Base-by-base conservation (phyloP, 2,888 invertebrate genomes). In the Tiphia femorata region DNA sequence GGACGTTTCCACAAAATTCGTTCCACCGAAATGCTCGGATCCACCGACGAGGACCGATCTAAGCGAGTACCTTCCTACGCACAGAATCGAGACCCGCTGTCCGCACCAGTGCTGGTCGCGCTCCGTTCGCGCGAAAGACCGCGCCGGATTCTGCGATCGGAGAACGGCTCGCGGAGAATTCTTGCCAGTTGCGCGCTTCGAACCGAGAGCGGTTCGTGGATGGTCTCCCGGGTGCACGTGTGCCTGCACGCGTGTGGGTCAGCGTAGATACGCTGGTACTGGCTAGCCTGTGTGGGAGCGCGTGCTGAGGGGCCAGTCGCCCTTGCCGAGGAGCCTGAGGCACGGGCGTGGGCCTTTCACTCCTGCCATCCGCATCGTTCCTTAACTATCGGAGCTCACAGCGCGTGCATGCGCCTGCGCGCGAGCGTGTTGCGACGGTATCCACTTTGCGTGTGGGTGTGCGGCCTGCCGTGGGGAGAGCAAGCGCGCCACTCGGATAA, bases 271-370 rank as follows among this genome's bases (percentile, higher is more conserved):
- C 40, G 29, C 40, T 46, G 41, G 43, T n/a, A 40, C 20, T 3
- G 16, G 27, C 6, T 4, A 16, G 35, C 3, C 21, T 23, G 2
- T 3, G 14, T 6, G 38, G 20, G 43, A 7, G 55, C 67, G 67
- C 69, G 71, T 67, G 74, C 77, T 72, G 70, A 77, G 77, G 77
- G 80, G 76, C 81, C 80, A 78, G 80, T 80, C 81, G 81, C 81
- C 81, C 81, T 81, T 81, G 81, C 79, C 76, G 75, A 77, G 78
- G 69, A 77, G 82, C 83, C 83, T 60, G 77, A 79, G 83, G 83
- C 83, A 82, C 82, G 82, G 83, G 83, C 83, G 83, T 83, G 81
- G 83, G 81, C 83, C 83, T 83, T 83, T 83, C 83, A 83, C 83
- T 83, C 82, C 80, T 82, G 80, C 81, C 80, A 80, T 81, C 80